phyloP scores from a whole-genome alignment of 2,113 vertebrate genomes.

The Coturnix japonica region DNA sequence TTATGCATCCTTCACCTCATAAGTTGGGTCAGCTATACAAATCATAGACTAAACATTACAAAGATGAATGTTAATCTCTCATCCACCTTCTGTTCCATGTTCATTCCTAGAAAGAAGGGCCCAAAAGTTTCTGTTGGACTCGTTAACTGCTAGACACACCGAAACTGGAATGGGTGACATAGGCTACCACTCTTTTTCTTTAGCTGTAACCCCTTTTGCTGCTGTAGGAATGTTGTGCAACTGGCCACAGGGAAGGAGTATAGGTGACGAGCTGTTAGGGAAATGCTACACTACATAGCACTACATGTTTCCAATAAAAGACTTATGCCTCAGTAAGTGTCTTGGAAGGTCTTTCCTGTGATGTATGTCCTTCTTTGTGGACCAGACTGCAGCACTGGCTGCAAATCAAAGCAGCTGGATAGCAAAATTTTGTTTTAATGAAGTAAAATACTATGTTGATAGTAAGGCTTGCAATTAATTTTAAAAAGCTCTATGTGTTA shows the following conservation, averaged over 20 bases:
- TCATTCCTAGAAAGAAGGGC: not conserved
- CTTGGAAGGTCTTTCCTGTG: not conserved
- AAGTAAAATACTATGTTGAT: accelerated
- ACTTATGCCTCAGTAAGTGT: not conserved
- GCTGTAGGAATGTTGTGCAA: not conserved
- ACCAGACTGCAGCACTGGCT: not conserved
- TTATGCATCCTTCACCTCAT: not conserved
- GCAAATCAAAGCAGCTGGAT: not conserved
- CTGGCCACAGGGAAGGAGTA: not conserved
- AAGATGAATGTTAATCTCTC: not conserved
- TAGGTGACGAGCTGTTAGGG: not conserved
- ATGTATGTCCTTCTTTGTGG: not conserved
- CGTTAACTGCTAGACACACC: accelerated
- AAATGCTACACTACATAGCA: too few relatives aligned
- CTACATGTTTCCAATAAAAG: not conserved
- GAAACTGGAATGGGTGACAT: not conserved
- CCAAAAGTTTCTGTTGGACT: not conserved
- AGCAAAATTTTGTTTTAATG: not conserved
- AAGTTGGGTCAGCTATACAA: not conserved
- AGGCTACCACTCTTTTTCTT: not conserved
- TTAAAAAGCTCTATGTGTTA: not conserved
- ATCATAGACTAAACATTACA: not conserved
- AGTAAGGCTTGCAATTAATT: not conserved
- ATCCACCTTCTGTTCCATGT: not conserved
- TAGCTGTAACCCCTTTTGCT: not conserved